Percentiles rank a stretch among this genome's conserved stretches.
Conservation (phyloP, 1,140 invertebrate species). For the Drosophila yakuba region DNA sequence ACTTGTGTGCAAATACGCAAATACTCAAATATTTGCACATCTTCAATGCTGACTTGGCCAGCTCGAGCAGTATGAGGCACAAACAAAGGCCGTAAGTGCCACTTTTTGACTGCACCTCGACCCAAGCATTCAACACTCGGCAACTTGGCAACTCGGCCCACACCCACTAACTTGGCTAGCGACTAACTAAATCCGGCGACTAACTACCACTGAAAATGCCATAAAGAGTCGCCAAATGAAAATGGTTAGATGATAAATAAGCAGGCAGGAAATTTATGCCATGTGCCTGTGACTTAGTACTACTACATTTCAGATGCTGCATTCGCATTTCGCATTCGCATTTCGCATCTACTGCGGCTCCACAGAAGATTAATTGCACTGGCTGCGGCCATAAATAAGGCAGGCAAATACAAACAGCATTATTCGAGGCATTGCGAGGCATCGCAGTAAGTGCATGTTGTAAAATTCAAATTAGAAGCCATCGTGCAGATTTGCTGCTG, state of each 20-base stretch:
- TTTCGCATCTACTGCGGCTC: slow-evolving; percentile 67
- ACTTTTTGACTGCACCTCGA: slow-evolving; percentile 50
- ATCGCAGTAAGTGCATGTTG: slow-evolving; percentile 62
- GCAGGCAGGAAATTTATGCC: slow-evolving; percentile 56
- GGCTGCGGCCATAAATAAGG: slow-evolving; percentile 68
- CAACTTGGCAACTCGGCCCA: background rate
- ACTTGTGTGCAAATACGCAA: slow-evolving; percentile 17
- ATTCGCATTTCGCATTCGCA: slow-evolving; percentile 17
- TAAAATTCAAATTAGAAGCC: slow-evolving; percentile 80
- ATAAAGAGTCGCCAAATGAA: slow-evolving; percentile 65
- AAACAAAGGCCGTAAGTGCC: slow-evolving; percentile 41
- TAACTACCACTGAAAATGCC: slow-evolving; percentile 43
- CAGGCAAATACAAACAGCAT: slow-evolving; percentile 44
- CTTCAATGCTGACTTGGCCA: slow-evolving; percentile 29
- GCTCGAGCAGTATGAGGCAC: slow-evolving; percentile 7
- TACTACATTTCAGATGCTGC: background rate
- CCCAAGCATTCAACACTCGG: slow-evolving; percentile 6
- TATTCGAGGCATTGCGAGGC: slow-evolving; percentile 60
- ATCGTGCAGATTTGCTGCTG: slow-evolving; percentile 26
- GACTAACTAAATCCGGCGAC: slow-evolving; percentile 10
- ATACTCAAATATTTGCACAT: slow-evolving; percentile 45
- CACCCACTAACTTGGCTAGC: slow-evolving; percentile 12
- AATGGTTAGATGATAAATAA: slow-evolving; percentile 64
- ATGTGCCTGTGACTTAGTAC: background rate
- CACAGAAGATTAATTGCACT: slow-evolving; percentile 76